phyloP scores from a whole-genome alignment of 2,113 vertebrate genomes.

The Planiliza haematocheilus region DNA sequence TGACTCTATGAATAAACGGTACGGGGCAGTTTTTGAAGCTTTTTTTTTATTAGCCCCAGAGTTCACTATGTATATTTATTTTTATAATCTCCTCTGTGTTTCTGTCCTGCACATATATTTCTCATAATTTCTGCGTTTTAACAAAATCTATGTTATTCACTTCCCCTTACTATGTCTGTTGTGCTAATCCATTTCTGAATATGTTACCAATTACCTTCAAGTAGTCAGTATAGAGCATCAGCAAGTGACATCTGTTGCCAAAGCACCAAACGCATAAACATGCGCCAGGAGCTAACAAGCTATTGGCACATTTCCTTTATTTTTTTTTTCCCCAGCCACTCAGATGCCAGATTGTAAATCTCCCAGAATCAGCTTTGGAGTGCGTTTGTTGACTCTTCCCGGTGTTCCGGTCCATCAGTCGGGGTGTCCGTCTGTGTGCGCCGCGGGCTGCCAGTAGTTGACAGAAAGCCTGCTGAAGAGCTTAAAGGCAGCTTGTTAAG shows the following conservation, averaged over 20 bases:
- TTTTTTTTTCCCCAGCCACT: conserved; percentile 51
- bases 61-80: no score
- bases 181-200: conserved; percentile 50
- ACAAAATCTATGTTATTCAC: neutral
- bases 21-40: neutral
- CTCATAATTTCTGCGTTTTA: neutral
- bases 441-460: conserved; percentile 52
- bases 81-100: conserved; percentile 14
- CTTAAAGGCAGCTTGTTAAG: conserved; percentile 77
- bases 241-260: conserved; percentile 72
- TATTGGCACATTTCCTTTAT: conserved; percentile 63
- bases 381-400: conserved; percentile 60
- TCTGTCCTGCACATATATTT: neutral
- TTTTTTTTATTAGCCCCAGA: conserved; percentile 26
- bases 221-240: conserved; percentile 41
- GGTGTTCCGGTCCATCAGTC: conserved; percentile 61
- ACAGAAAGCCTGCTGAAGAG: conserved; percentile 75
- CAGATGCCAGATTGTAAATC: conserved; percentile 76
- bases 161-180: conserved; percentile 4
- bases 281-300: conserved; percentile 77
- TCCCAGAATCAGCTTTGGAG: conserved; percentile 71
- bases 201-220: conserved; percentile 57
- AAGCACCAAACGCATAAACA: conserved; percentile 67
- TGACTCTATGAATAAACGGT: conserved; percentile 13
- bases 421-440: conserved; percentile 58